A percentile compares a stretch with the other conserved stretches of the same genome.
Conservation (phyloP, 1,140 invertebrate species). For the Drosophila micromelanica region DNA sequence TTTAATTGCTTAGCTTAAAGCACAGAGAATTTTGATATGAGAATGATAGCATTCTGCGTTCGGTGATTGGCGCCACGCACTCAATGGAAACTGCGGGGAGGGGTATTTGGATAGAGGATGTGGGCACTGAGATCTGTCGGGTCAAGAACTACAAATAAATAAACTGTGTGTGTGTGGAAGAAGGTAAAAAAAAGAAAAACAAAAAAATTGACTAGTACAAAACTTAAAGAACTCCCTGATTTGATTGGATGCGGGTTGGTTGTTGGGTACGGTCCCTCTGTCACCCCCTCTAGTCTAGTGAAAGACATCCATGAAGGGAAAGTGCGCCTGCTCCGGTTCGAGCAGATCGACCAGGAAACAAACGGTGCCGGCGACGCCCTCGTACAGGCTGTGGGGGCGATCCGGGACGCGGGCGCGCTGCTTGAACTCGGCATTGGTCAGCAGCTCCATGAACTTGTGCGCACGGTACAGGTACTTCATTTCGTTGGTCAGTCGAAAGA, state of each 20-base stretch:
- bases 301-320: constrained; percentile 94
- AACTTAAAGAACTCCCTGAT: constrained; percentile 48
- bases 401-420: constrained; percentile 91
- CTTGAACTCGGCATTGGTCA: constrained; percentile 89
- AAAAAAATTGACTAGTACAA: constrained; percentile 61
- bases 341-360: constrained; percentile 92
- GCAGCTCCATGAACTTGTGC: constrained; percentile 90
- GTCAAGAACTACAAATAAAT: constrained; percentile 4
- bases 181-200: too few species aligned
- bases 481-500: constrained; percentile 91
- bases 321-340: constrained; percentile 89
- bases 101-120: background rate
- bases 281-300: too few species aligned
- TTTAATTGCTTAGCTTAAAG: constrained; percentile 80
- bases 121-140: constrained; percentile 12
- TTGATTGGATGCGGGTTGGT: constrained; percentile 2
- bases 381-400: constrained; percentile 92
- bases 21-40: constrained; percentile 81
- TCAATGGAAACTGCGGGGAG: background rate
- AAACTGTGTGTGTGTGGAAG: background rate
- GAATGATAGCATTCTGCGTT: constrained; percentile 68
- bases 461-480: constrained; percentile 90
- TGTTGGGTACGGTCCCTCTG: too few species aligned
- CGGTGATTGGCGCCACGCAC: constrained; percentile 44
- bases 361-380: constrained; percentile 93